Percentiles rank a stretch among this genome's conserved stretches.
Evolutionary conservation across 92 coral and sea anemone genomes (phyloP).

Genomic region (Zoanthus solanderi): DNA sequence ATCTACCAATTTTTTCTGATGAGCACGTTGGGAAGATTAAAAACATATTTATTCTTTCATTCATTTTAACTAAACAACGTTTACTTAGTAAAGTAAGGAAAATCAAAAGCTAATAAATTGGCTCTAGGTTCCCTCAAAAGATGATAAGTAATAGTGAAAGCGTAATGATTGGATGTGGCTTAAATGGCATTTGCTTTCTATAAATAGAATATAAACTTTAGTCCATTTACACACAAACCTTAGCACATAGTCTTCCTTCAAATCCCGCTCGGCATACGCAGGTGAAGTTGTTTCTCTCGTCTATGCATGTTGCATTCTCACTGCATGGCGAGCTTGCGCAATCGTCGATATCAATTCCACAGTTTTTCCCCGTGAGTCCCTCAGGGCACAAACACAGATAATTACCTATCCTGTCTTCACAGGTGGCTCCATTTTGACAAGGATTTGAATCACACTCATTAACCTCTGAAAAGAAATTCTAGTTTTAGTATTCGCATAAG

Average conservation of each 20-base stretch:
- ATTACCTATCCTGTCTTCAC: constrained; percentile 6
- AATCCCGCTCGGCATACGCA: constrained; percentile 9
- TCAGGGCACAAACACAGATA: constrained; percentile 22
- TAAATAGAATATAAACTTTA: too few species aligned
- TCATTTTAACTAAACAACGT: too few species aligned
- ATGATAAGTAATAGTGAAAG: too few species aligned
- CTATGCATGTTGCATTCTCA: constrained; percentile 23
- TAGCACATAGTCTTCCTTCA: not conserved
- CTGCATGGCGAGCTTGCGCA: constrained; percentile 28
- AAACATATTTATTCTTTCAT: too few species aligned
- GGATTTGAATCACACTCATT: constrained; percentile 63
- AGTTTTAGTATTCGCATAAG: not conserved
- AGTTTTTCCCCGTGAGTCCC: constrained; percentile 34
- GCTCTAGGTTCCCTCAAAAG: too few species aligned
- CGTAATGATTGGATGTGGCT: too few species aligned
- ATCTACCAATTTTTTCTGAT: too few species aligned
- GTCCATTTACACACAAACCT: not conserved
- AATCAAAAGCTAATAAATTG: too few species aligned
- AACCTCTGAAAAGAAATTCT: constrained; percentile 45
- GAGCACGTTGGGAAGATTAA: too few species aligned
- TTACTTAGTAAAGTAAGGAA: too few species aligned
- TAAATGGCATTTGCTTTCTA: too few species aligned
- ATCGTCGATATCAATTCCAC: constrained; percentile 34
- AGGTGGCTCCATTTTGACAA: constrained; percentile 66
- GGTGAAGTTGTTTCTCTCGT: not conserved